Base-by-base conservation (phyloP, 2,888 invertebrate species). In the Habrosyne pyritoides region DNA sequence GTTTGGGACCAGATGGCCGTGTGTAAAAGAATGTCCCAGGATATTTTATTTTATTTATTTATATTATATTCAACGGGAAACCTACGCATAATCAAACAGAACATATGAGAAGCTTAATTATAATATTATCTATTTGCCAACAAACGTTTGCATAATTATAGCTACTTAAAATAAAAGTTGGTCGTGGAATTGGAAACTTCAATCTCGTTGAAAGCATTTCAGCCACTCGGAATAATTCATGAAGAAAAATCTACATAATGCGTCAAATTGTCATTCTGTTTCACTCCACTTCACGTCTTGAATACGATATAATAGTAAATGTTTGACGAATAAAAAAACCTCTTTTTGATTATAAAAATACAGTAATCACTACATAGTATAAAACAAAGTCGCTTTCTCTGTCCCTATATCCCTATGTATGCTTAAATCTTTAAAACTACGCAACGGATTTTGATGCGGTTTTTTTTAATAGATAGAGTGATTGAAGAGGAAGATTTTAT, bases 201-300 rank as follows among this genome's bases (percentile, higher is more conserved):
- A 42, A 42, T 42, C 18, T 8, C 42, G 42, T 42, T 42, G 42
- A 42, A 42, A 42, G 42, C 42, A 42, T 42, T 42, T 36, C 36
- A 36, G 14, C 36, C 36, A 14, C 36, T 36, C 6, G 42, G 42
- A 42, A 42, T 42, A 42, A 42, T 42, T 42, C 42, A 42, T 42
- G 42, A 42, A 24, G 1, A 42, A 42, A 42, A 18, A 42, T 42
- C 42, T 42, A 18, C 42, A 42, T 42, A 42, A 42, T 42, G 42
- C 42, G 42, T 42, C 18, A 18, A 42, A 42, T 42, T 42, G 36
- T 18, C 36, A 42, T 42, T 42, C 36, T 42, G 36, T 42, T 42
- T 18, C 18, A 42, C 36, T 42, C n/a, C 36, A 42, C 2, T 42
- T 42, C 18, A 18, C 42, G 2, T 33, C 33, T 30, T 30, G 0